These are phyloP conservation scores for Garra rufa DNA, from an alignment of 2,113 vertebrate species.

Conservation along the genomic window DNA sequence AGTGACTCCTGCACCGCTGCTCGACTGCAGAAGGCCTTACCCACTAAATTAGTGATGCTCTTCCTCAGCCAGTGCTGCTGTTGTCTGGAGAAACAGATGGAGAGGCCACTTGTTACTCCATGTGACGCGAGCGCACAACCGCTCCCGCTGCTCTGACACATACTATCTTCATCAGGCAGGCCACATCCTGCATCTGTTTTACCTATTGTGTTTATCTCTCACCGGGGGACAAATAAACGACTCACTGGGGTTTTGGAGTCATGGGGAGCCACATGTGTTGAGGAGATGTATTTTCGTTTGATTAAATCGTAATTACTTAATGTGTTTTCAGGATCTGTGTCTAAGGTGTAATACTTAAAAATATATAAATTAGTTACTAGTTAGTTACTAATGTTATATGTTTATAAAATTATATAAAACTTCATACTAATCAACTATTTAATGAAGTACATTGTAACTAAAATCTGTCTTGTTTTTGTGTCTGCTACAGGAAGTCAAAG, in stretches of 20 bases:
- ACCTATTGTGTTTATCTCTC: slow-evolving; percentile 48
- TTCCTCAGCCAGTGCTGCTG: slow-evolving; percentile 46
- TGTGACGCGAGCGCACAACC: slow-evolving; percentile 17
- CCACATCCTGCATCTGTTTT: slow-evolving; percentile 14
- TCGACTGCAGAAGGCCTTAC: slow-evolving; percentile 18
- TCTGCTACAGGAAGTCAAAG: slow-evolving; percentile 87
- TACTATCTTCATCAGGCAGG: slow-evolving; percentile 40
- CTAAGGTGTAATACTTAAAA: slow-evolving; percentile 1
- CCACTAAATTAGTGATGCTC: slow-evolving; percentile 52
- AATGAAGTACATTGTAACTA: not conserved
- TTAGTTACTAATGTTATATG: not conserved
- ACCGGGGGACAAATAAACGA: not conserved
- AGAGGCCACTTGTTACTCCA: slow-evolving; percentile 49
- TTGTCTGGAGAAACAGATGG: slow-evolving; percentile 56
- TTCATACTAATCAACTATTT: not conserved
- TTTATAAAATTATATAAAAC: not conserved
- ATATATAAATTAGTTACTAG: not conserved
- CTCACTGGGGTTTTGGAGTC: not conserved
- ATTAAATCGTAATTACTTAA: not conserved
- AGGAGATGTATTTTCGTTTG: not conserved
- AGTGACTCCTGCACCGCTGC: not conserved
- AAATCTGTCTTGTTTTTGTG: not conserved
- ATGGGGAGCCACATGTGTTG: not conserved
- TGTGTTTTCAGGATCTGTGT: not conserved
- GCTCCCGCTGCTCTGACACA: slow-evolving; percentile 44